Evolutionary conservation across 2,113 vertebrate genomes (phyloP), one percentile per base, ranked within the genome.

Genomic region (Xiphophorus couchianus): DNA sequence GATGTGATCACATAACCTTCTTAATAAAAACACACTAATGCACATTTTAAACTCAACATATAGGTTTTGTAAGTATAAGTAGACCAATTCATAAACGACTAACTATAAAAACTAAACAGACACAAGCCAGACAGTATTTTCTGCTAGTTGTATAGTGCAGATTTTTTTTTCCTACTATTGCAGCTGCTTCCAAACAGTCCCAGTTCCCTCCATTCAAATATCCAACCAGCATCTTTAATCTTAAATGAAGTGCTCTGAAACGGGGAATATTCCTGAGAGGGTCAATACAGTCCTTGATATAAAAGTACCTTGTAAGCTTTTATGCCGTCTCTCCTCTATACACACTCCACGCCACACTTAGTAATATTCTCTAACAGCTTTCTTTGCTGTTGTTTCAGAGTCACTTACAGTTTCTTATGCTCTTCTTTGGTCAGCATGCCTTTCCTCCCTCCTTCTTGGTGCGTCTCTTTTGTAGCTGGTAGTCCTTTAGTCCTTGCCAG

Each of bases 401-500:
- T 73, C 76, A 70, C 87, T 90, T 73, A 90, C 91, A 87, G 89
- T 78, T 73, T 84, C 63, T 69, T 72, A 8, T 75, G 44, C 61
- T 74, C 28, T 67, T 74, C 71, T 80, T 77, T 88, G 27, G 70
- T 85, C 77, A 22, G 1, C 82, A 83, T 81, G 69, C 61, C 76
- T 78, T 33, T 82, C 65, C 42, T 62, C 61, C n/a, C 64, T 31
- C 76, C 60, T 66, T 82, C 37, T 78, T 9, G 1, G 3, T 77
- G 62, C 80, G 67, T 37, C 54, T 73, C 65, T 65, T 80, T 74
- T 15, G 5, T 88, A 44, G 81, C 69, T 73, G 69, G 74, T 91
- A 87, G 85, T 90, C 91, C 87, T 90, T 77, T 63, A 86, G 84
- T 91, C 80, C 63, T 80, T 78, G 71, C 75, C 30, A 39, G 77